Percentiles rank a stretch among this genome's conserved stretches.
Evolutionary conservation across 2,113 vertebrate genomes (phyloP).

Genomic region (Cyanistes caeruleus): DNA sequence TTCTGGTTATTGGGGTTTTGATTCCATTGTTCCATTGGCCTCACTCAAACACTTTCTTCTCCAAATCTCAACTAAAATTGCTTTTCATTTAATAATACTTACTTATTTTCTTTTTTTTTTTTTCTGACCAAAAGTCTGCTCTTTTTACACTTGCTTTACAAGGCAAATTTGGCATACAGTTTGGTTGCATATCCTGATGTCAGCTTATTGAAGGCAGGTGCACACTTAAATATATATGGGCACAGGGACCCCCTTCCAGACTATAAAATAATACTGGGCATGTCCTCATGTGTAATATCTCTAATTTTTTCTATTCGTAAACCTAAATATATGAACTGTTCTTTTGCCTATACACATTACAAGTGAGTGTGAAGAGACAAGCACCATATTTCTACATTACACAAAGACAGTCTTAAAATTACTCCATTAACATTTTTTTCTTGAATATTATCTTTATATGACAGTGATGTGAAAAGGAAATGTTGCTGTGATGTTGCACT

Average conservation of each 20-base stretch:
- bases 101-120: neutral
- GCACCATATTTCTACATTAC: neutral
- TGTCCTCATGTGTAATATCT: constrained; percentile 66
- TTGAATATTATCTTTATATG: neutral
- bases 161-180: constrained; percentile 69
- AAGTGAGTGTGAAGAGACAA: constrained; percentile 34
- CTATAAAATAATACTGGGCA: constrained; percentile 72
- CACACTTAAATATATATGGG: constrained; percentile 71
- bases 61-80: constrained; percentile 37
- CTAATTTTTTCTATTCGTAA: constrained; percentile 57
- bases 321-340: constrained; percentile 53
- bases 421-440: neutral
- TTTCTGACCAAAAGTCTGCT: constrained; percentile 52
- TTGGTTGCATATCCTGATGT: constrained; percentile 61
- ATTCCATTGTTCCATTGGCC: constrained; percentile 20
- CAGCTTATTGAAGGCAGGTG: constrained; percentile 79
- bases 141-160: constrained; percentile 71
- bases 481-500: neutral
- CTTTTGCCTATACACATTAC: constrained; percentile 36
- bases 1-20: neutral
- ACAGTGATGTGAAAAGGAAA: constrained; percentile 5
- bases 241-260: constrained; percentile 69
- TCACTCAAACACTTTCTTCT: constrained; percentile 29
- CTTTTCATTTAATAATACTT: constrained; percentile 15
- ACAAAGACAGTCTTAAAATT: constrained; percentile 32